Evolutionary conservation across 1,140 invertebrate species (phyloP).

Genomic region (Sitodiplosis mosellana): DNA sequence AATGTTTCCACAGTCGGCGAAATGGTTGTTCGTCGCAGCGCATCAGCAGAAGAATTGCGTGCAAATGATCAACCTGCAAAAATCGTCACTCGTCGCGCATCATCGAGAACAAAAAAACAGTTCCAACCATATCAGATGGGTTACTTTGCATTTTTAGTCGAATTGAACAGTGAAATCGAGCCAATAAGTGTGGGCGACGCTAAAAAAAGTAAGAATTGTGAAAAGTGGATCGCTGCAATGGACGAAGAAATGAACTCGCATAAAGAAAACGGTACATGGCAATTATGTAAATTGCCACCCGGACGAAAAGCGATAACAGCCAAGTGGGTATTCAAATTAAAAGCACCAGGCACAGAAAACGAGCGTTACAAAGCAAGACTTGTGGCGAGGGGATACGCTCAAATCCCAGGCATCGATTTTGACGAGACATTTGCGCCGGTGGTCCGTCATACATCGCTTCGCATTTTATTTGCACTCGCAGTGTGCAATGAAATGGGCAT

Average conservation of each 20-base stretch:
- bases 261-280: conserved; percentile 7
- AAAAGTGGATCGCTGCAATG: conserved; percentile 6
- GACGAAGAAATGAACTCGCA: conserved; percentile 6
- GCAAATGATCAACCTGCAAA: background rate
- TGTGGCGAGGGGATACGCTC: conserved; percentile 8
- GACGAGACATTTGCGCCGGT: conserved; percentile 10
- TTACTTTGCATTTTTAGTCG: background rate
- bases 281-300: conserved; percentile 3
- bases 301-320: conserved; percentile 5
- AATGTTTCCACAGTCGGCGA: background rate
- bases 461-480: conserved; percentile 16
- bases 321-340: conserved; percentile 11
- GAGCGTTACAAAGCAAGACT: conserved; percentile 17
- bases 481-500: conserved; percentile 12
- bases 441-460: conserved; percentile 9
- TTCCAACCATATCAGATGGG: too few relatives aligned
- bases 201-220: background rate
- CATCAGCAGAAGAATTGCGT: background rate
- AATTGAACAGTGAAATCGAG: background rate
- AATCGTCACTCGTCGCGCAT: too few relatives aligned
- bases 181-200: conserved; percentile 3
- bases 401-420: conserved; percentile 8
- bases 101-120: too few relatives aligned
- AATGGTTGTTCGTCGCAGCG: background rate
- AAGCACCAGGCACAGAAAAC: conserved; percentile 10